Evolutionary conservation across 2,113 vertebrate species (phyloP).

Genomic region (Serilophus lunatus): DNA sequence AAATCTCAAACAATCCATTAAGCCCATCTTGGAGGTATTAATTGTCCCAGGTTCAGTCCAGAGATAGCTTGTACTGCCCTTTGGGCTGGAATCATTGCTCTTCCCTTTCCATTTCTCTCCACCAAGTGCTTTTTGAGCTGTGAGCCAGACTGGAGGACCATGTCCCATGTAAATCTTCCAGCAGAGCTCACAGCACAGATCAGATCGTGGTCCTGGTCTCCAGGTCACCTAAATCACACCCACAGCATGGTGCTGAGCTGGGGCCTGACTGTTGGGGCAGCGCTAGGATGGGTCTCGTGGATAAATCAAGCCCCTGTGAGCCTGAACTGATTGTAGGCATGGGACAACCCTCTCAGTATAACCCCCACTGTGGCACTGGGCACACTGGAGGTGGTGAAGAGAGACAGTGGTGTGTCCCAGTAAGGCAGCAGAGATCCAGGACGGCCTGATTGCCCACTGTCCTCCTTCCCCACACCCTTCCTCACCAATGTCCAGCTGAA

Average conservation of each 20-base stretch:
- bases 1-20: constrained; percentile 6
- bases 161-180: not conserved
- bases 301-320: not conserved
- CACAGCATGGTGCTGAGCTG: accelerated
- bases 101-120: not conserved
- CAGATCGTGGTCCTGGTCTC: not conserved
- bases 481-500: not conserved
- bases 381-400: not conserved
- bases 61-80: not conserved
- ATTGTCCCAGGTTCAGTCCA: not conserved
- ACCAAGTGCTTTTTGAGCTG: not conserved
- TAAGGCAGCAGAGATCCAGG: not conserved
- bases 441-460: not conserved
- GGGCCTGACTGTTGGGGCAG: accelerated
- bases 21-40: not conserved
- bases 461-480: not conserved
- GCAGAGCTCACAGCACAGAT: not conserved
- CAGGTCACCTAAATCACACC: not conserved
- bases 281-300: accelerated
- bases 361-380: not conserved
- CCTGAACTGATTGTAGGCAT: accelerated
- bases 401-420: accelerated
- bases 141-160: not conserved
- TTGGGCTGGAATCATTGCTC: not conserved
- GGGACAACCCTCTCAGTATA: not conserved